Evolutionary conservation across 2,113 vertebrate genomes (phyloP).

Genomic region (Ammodytes marinus): DNA sequence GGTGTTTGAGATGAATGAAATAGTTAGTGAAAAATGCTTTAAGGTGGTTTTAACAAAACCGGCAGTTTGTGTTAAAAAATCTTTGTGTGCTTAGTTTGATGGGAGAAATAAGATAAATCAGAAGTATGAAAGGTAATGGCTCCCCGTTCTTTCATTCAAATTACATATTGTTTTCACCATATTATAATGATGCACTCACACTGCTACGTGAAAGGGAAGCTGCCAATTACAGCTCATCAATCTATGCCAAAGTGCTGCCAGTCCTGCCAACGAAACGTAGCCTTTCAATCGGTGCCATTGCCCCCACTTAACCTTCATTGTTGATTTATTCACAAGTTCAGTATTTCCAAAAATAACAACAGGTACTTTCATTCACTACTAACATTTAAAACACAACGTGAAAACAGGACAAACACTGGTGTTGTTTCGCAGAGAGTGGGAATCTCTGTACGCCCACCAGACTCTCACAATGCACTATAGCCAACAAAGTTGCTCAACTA

Average conservation of each 20-base stretch:
- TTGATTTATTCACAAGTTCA: slow-evolving; percentile 40
- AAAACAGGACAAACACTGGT: not conserved
- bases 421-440: not conserved
- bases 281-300: slow-evolving; percentile 24
- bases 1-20: not conserved
- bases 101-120: not conserved
- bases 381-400: not conserved
- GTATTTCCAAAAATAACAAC: slow-evolving; percentile 41
- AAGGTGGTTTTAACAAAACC: not conserved
- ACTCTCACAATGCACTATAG: not conserved
- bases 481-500: not conserved
- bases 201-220: not conserved
- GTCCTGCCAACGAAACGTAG: slow-evolving; percentile 17
- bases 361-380: slow-evolving; percentile 29
- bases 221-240: slow-evolving; percentile 21
- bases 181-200: not conserved
- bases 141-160: not conserved
- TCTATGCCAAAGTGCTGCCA: slow-evolving; percentile 27
- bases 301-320: slow-evolving; percentile 29
- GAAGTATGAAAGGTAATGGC: not conserved
- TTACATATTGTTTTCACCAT: not conserved
- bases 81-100: not conserved
- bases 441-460: not conserved
- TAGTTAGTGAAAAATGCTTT: not conserved
- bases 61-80: not conserved